A percentile compares a stretch with the other conserved stretches of the same genome.
Evolutionary conservation across 2,797 vertebrate genomes (phyloP).

Genomic region (Phrynocephalus forsythii): DNA sequence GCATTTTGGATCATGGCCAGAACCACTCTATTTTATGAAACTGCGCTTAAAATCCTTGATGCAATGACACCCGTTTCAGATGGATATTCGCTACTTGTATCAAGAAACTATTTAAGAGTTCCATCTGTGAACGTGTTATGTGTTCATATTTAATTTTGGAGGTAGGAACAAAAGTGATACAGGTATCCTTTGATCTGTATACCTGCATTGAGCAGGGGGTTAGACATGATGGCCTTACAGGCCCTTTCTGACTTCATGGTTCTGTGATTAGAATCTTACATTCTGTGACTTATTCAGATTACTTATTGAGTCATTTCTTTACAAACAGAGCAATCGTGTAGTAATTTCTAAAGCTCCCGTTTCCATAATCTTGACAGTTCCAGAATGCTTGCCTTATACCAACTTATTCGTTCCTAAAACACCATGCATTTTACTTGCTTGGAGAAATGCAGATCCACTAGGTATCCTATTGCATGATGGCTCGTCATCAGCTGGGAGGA

Average conservation of each 20-base stretch:
- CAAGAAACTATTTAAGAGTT: background rate
- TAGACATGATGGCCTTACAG: too few relatives aligned
- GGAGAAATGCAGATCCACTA: background rate
- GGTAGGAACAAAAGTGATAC: background rate
- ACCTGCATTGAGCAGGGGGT: too few relatives aligned
- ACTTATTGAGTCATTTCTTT: background rate
- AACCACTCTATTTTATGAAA: background rate
- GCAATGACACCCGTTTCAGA: background rate
- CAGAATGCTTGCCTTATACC: background rate
- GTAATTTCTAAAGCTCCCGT: background rate
- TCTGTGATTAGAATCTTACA: background rate
- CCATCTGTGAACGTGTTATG: background rate
- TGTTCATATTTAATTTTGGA: conserved; percentile 6
- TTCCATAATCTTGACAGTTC: background rate
- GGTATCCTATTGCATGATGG: background rate
- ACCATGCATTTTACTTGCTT: background rate
- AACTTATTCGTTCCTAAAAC: background rate
- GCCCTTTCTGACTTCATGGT: too few relatives aligned
- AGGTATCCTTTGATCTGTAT: too few relatives aligned
- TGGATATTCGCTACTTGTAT: background rate
- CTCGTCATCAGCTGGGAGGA: background rate
- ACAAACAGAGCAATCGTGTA: background rate
- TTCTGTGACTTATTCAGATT: conserved; percentile 6
- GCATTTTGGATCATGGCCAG: background rate
- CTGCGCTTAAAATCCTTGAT: background rate